Conservation (phyloP, 2,113 vertebrate species). For the Corapipo altera region DNA sequence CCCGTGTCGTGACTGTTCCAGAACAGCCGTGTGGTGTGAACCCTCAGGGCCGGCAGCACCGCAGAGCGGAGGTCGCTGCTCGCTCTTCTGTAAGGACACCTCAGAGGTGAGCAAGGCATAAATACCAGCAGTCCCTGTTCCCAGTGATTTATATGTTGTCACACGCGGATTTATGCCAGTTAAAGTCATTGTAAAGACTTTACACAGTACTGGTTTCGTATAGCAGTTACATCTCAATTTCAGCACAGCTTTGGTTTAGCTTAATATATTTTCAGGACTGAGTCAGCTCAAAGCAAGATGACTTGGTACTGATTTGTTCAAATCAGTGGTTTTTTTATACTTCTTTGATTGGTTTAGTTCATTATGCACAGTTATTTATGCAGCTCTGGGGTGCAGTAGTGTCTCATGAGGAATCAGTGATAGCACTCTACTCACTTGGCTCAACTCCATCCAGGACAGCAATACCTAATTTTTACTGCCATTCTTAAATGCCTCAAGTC, state of each 20-base stretch:
- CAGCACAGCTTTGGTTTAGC: neutral
- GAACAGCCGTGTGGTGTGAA: neutral
- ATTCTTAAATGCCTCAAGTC: neutral
- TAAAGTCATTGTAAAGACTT: neutral
- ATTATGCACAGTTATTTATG: neutral
- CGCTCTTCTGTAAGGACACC: neutral
- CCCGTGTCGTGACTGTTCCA: neutral
- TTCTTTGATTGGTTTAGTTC: neutral
- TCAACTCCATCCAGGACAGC: neutral
- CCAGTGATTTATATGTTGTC: rapidly evolving
- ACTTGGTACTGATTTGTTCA: neutral
- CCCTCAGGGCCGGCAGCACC: neutral
- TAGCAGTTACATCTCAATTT: neutral
- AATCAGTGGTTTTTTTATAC: neutral
- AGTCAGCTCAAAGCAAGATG: neutral
- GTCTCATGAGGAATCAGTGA: neutral
- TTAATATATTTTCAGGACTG: neutral
- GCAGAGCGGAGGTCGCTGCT: neutral
- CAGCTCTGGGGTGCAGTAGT: neutral
- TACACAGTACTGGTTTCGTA: rapidly evolving
- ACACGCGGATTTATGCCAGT: rapidly evolving
- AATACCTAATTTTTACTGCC: neutral
- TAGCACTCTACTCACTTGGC: neutral
- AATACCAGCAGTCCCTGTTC: neutral
- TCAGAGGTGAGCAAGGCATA: neutral